Percentiles rank a stretch among this genome's conserved stretches.
phyloP scores from a whole-genome alignment of 2,888 invertebrate species.

The Anagyrus pseudococci region DNA sequence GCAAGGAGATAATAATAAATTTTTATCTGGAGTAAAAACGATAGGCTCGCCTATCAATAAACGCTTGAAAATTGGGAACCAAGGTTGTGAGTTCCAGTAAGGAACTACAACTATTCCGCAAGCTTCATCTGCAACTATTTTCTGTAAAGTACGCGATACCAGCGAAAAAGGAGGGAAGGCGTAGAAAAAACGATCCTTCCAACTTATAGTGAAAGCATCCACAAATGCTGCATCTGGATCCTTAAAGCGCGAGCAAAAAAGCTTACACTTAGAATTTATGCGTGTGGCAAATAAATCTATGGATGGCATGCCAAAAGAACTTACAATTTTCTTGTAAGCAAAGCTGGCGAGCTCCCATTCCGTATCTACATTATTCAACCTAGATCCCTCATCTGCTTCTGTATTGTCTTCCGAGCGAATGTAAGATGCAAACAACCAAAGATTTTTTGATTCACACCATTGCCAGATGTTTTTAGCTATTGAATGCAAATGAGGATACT shows the following conservation, averaged over 20 bases:
- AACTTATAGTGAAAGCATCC: constrained; percentile 37
- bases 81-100: constrained; percentile 35
- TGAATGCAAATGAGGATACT: constrained; percentile 1
- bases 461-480: constrained; percentile 29
- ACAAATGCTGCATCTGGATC: constrained; percentile 24
- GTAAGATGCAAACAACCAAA: constrained; percentile 29
- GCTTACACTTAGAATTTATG: constrained; percentile 37
- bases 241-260: constrained; percentile 26
- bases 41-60: neutral
- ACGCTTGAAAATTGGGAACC: neutral
- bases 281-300: constrained; percentile 38
- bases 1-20: neutral
- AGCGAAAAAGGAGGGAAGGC: constrained; percentile 36
- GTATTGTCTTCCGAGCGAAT: constrained; percentile 27
- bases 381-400: constrained; percentile 25
- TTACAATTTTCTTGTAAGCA: constrained; percentile 1
- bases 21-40: neutral
- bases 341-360: constrained; percentile 12
- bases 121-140: constrained; percentile 29
- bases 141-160: constrained; percentile 18
- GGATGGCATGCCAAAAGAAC: neutral
- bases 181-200: constrained; percentile 33
- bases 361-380: constrained; percentile 16
- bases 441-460: constrained; percentile 18
- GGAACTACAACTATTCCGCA: constrained; percentile 32